These are phyloP conservation scores for Gambelia wislizenii DNA, from an alignment of 2,797 vertebrate genomes.

Conservation along the genomic window DNA sequence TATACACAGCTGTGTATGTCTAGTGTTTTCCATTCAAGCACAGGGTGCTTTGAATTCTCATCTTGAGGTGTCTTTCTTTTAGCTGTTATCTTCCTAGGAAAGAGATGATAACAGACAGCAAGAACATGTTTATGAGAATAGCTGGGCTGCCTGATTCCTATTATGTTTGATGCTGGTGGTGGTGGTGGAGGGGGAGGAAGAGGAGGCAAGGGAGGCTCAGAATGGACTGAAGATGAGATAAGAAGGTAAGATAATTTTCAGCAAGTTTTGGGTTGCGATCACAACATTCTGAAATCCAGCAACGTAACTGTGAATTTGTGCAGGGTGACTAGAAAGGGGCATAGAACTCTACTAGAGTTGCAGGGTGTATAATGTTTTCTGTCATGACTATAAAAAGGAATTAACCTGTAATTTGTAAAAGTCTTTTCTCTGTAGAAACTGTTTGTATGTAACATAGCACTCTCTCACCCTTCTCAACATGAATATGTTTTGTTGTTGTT, in stretches of 20 bases:
- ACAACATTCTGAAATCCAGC: not conserved
- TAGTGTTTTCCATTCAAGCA: not conserved
- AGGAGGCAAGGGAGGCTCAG: slow-evolving; percentile 21
- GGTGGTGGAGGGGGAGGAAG: not conserved
- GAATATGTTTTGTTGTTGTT: not conserved
- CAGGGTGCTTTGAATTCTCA: not conserved
- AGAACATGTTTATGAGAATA: not conserved
- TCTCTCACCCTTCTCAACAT: not conserved
- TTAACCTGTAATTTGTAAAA: not conserved
- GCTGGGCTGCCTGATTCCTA: not conserved
- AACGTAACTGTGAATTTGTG: slow-evolving; percentile 47
- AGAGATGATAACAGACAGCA: not conserved
- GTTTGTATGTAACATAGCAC: not conserved
- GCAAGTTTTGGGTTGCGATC: not conserved
- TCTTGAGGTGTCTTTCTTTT: not conserved
- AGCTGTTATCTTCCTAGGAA: not conserved
- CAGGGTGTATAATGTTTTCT: not conserved
- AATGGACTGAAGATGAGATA: not conserved
- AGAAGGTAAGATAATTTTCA: no score
- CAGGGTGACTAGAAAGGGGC: slow-evolving; percentile 42
- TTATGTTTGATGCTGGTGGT: not conserved
- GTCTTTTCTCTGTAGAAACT: not conserved
- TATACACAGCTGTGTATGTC: not conserved
- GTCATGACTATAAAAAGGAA: not conserved
- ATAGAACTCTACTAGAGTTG: slow-evolving; percentile 23